phyloP scores from a whole-genome alignment of 2,113 vertebrate genomes.

The pig (Sus scrofa) region DNA sequence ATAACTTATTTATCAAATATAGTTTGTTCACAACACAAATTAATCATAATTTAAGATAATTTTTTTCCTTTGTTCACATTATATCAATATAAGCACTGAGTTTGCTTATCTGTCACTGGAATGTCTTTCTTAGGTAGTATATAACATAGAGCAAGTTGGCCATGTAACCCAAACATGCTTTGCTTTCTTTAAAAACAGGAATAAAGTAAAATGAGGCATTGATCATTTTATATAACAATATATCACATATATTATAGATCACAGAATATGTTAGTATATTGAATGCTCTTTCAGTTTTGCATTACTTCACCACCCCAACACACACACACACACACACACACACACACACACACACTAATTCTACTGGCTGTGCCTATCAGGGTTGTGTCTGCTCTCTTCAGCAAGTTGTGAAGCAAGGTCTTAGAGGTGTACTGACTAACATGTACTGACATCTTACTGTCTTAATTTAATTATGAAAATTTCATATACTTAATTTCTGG shows the following conservation, averaged over 20 bases:
- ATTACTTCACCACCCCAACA: background rate
- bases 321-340: background rate
- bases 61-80: background rate
- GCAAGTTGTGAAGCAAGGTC: background rate
- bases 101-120: background rate
- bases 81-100: background rate
- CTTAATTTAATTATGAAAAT: conserved; percentile 20
- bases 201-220: background rate
- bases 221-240: background rate
- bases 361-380: background rate
- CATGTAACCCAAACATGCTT: background rate
- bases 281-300: background rate
- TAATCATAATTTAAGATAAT: background rate
- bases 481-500: background rate
- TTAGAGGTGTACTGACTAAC: background rate
- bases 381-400: background rate
- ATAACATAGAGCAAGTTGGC: background rate
- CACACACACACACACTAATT: background rate
- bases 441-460: background rate
- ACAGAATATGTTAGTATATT: background rate
- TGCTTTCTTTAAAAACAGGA: background rate
- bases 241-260: background rate
- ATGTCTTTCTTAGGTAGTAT: background rate
- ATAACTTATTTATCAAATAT: background rate
- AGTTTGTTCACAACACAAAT: background rate